Conservation (phyloP, 2,888 invertebrate genomes). For the Diadegma fenestrale region DNA sequence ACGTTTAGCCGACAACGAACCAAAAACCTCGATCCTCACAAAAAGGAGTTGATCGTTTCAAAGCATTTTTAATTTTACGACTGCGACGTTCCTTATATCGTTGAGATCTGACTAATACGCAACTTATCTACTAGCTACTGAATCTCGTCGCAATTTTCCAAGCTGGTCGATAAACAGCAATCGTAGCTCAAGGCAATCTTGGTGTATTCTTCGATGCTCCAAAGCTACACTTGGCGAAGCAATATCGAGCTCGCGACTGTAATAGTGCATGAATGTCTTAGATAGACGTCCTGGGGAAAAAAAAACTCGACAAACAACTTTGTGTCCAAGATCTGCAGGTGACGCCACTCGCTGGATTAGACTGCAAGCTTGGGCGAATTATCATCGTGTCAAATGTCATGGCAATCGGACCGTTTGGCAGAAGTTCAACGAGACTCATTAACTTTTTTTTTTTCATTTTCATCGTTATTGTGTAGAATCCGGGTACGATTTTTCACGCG, state of each 20-base stretch:
- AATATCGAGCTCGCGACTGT: conserved; percentile 47
- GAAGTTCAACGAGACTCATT: conserved; percentile 42
- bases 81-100: not conserved
- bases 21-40: not conserved
- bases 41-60: not conserved
- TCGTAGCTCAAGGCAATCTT: conserved; percentile 58
- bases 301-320: conserved; percentile 70
- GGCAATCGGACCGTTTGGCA: conserved; percentile 45
- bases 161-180: conserved; percentile 33
- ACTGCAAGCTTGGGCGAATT: conserved; percentile 44
- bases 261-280: conserved; percentile 43
- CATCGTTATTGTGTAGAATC: not conserved
- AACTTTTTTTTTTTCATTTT: conserved; percentile 17
- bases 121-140: conserved; percentile 42
- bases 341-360: conserved; percentile 68
- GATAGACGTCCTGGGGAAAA: conserved; percentile 45
- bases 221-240: conserved; percentile 42
- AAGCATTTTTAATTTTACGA: not conserved
- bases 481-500: not conserved
- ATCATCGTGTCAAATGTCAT: conserved; percentile 71
- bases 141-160: conserved; percentile 30
- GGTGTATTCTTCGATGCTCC: conserved; percentile 50
- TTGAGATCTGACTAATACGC: conserved; percentile 41
- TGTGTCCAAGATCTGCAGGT: conserved; percentile 65
- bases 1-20: not conserved